These are phyloP conservation scores for Athene cunicularia DNA, from an alignment of 2,113 vertebrate species.

Conservation along the genomic window DNA sequence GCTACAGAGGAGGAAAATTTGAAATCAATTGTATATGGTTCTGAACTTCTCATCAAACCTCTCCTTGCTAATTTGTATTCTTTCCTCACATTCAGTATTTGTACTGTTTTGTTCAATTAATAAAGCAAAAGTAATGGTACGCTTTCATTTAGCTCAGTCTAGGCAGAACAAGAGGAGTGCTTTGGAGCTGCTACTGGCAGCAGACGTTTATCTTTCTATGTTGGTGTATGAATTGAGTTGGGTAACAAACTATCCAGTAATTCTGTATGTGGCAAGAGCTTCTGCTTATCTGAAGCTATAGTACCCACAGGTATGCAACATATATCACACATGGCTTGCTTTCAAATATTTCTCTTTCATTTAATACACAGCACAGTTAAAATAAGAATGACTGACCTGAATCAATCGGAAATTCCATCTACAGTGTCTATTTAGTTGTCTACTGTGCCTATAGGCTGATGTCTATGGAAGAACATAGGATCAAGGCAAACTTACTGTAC, in stretches of 20 bases:
- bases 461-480: neutral
- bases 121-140: neutral
- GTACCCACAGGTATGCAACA: neutral
- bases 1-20: neutral
- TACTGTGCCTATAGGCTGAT: neutral
- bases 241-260: neutral
- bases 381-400: neutral
- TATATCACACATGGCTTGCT: neutral
- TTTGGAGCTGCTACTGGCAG: neutral
- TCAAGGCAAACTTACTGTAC: neutral
- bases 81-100: neutral
- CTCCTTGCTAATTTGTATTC: neutral
- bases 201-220: neutral
- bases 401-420: neutral
- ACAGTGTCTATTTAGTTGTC: neutral
- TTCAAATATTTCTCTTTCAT: neutral
- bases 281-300: neutral
- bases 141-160: neutral
- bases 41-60: neutral
- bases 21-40: neutral
- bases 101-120: neutral
- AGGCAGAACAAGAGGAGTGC: neutral
- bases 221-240: neutral
- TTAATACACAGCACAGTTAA: neutral
- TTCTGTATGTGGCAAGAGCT: neutral